A percentile compares a stretch with the other conserved stretches of the same genome.
phyloP scores from a whole-genome alignment of 2,888 invertebrate genomes.

The Dascillus cervinus region DNA sequence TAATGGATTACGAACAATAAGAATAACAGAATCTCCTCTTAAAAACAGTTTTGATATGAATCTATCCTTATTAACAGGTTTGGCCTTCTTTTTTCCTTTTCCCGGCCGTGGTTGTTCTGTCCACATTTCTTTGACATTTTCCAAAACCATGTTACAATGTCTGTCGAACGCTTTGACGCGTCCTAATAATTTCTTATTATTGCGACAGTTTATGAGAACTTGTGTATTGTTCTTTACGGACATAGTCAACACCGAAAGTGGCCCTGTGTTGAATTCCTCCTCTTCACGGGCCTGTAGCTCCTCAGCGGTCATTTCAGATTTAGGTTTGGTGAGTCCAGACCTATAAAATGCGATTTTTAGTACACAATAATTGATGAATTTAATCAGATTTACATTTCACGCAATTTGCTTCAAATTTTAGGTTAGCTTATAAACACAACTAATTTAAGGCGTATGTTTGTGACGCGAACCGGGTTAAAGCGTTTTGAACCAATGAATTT shows the following conservation, averaged over 20 bases:
- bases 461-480: no score
- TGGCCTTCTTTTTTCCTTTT: constrained; percentile 92
- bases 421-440: no score
- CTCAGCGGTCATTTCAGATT: constrained; percentile 87
- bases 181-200: constrained; percentile 94
- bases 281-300: constrained; percentile 93
- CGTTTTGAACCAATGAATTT: no score
- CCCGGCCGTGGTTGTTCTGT: constrained; percentile 95
- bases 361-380: no score
- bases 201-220: constrained; percentile 93
- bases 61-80: constrained; percentile 85
- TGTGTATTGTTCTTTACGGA: constrained; percentile 99
- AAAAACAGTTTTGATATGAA: constrained; percentile 99
- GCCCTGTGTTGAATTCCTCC: constrained; percentile 98
- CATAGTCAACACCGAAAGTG: constrained; percentile 92
- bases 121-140: constrained; percentile 99
- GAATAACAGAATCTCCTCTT: constrained; percentile 97
- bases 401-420: no score
- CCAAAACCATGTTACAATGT: constrained; percentile 99
- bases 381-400: no score
- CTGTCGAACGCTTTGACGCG: constrained; percentile 92
- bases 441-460: no score
- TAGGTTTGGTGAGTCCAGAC: constrained; percentile 30
- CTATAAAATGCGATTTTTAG: no score
- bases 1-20: constrained; percentile 86